Base-by-base conservation (phyloP, 2,888 invertebrate genomes). In the Dolomedes plantarius region DNA sequence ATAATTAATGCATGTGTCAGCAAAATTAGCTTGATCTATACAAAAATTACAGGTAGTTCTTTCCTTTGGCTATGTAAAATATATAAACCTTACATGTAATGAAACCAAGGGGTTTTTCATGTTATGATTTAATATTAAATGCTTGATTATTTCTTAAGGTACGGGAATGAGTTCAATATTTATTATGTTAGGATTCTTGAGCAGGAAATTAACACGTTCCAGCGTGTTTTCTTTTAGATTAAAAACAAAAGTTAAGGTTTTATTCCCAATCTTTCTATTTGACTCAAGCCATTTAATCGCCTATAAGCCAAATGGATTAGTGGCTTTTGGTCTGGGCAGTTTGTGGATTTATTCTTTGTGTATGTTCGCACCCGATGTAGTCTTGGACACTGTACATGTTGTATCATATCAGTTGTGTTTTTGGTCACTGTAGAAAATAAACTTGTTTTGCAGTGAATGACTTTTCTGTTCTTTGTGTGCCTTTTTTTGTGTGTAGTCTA, bases 301-400 rank as follows among this genome's bases (percentile, higher is more conserved):
- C 56, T 56, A 56, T 56, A 23, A 56, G 56, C 56, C 32, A 41
- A 65, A 56, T 62, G 41, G 83, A 69, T 76, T 76, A 75, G 77
- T 83, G 83, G 77, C 69, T 85, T 79, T 41, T 71, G 69, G 86
- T 75, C 79, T 79, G 79, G 86, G 86, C 86, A 79, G 86, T 80
- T 86, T 78, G 79, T 79, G 86, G 75, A 79, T 86, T 86, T 80
- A 73, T 79, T 86, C 79, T 86, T 80, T 86, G 71, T 79, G 79
- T 86, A 64, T 79, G 79, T 86, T 79, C n/a, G 78, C 79, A 86
- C 75, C 69, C 86, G 64, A 64, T 75, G 79, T 83, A 83, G 83
- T 79, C 86, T 86, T 86, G 79, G 86, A 86, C 86, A 86, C 86
- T 87, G 87, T 87, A 87, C 81, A 87, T 87, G 87, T 87, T 87